These are phyloP conservation scores for Steromphala cineraria DNA, from an alignment of 2,888 invertebrate species.

Conservation along the genomic window DNA sequence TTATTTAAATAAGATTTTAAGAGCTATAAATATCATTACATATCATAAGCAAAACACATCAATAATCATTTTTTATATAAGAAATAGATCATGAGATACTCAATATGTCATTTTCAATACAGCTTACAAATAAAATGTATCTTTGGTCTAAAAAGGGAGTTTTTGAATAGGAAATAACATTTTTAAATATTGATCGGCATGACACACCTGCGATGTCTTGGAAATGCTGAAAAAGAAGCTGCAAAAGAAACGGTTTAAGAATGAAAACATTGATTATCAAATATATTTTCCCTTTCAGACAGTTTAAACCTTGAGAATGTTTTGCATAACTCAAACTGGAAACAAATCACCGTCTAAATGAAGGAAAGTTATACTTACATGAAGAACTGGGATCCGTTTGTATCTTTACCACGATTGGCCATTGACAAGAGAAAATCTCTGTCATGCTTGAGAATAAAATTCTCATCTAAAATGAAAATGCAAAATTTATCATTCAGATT, in stretches of 20 bases:
- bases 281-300: neutral
- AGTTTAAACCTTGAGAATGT: neutral
- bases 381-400: slow-evolving; percentile 99
- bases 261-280: neutral
- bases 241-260: neutral
- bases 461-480: slow-evolving; percentile 87
- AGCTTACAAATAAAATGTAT: neutral
- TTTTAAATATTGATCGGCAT: neutral
- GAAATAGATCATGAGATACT: too few species aligned
- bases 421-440: slow-evolving; percentile 94
- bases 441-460: slow-evolving; percentile 91
- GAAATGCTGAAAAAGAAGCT: neutral
- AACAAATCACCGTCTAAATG: too few species aligned
- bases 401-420: slow-evolving; percentile 98
- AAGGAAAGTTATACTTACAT: slow-evolving; percentile 85
- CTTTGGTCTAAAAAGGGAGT: neutral
- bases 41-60: too few species aligned
- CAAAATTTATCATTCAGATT: neutral
- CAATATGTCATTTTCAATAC: too few species aligned
- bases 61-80: too few species aligned
- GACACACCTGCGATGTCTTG: neutral
- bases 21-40: too few species aligned
- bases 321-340: too few species aligned
- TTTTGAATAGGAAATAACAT: neutral
- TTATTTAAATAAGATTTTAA: too few species aligned